Evolutionary conservation across 2,888 invertebrate species (phyloP), one percentile per base, ranked within the genome.

Genomic region (Ophion ellenae): DNA sequence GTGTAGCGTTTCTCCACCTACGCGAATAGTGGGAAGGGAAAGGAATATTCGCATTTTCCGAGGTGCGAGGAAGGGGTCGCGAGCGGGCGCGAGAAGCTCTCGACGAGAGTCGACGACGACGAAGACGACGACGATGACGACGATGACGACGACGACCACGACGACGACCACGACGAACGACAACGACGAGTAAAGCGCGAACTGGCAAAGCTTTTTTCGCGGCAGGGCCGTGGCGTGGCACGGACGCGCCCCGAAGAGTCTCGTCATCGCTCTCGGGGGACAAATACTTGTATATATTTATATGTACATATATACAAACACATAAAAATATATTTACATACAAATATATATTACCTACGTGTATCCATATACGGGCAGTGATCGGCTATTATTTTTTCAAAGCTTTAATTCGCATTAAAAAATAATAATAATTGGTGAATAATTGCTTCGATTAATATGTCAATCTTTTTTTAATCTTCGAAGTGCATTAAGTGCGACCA

Each of bases 171-270:
- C 79, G 83, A 75, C 79, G 79, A 80, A 40, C 69, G 71, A 71
- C 80, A 64, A 76, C 85, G 80, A 81, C 80, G 83, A 85, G 75
- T 78, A 82, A 82, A 82, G 66, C 82, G 75, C 81, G 69, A 77
- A 76, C 86, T 77, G 80, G 59, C 69, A 53, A 63, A 80, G 80
- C 83, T 86, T 86, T 85, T 86, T 85, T 85, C 82, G 85, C 85
- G 82, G 79, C 86, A 86, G 86, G 83, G 86, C 83, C 83, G 86
- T 83, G 80, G 86, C 86, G 80, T 81, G 83, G 86, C 83, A 77
- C 83, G 83, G 83, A 86, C 86, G 83, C 79, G 81, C 86, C 86
- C 86, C 86, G 83, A 83, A 73, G 70, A 86, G 77, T 57, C 76
- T 83, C 85, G 76, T 67, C 83, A 81, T 76, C 82, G 66, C 61